Evolutionary conservation across 1,140 invertebrate species (phyloP).

Genomic region (Diprion similis): DNA sequence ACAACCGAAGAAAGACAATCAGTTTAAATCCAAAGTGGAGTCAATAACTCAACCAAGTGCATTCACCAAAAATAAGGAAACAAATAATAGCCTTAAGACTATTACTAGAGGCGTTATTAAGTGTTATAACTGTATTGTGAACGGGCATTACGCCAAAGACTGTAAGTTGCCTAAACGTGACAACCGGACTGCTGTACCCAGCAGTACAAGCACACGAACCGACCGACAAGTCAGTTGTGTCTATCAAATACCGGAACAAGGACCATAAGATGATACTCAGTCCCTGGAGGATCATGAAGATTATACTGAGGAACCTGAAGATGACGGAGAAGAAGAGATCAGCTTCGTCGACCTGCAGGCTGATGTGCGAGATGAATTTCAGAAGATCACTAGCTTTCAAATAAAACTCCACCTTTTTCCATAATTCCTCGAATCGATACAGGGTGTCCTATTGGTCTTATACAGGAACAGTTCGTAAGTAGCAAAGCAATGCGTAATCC

Average conservation of each 20-base stretch:
- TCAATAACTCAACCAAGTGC: not conserved
- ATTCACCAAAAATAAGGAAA: too few relatives aligned
- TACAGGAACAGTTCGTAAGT: not conserved
- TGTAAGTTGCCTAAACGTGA: not conserved
- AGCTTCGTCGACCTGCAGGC: not conserved
- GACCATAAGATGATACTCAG: constrained; percentile 16
- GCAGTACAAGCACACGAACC: not conserved
- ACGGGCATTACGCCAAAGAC: not conserved
- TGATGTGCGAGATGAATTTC: not conserved
- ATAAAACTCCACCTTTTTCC: too few relatives aligned
- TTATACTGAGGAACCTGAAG: constrained; percentile 11
- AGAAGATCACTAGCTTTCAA: too few relatives aligned
- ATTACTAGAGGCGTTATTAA: not conserved
- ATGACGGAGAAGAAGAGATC: not conserved
- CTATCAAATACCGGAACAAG: constrained; percentile 1
- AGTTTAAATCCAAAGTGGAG: not conserved
- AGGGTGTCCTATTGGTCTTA: not conserved
- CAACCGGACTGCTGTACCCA: too few relatives aligned
- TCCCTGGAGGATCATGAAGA: constrained; percentile 13
- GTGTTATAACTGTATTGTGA: not conserved
- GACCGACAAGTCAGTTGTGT: not conserved
- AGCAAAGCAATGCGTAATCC: not conserved
- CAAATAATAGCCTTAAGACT: not conserved
- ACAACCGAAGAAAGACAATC: not conserved
- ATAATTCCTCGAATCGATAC: not conserved